A percentile compares a stretch with the other conserved stretches of the same genome.
Evolutionary conservation across 2,888 invertebrate genomes (phyloP).

Genomic region (Hipparchia semele): DNA sequence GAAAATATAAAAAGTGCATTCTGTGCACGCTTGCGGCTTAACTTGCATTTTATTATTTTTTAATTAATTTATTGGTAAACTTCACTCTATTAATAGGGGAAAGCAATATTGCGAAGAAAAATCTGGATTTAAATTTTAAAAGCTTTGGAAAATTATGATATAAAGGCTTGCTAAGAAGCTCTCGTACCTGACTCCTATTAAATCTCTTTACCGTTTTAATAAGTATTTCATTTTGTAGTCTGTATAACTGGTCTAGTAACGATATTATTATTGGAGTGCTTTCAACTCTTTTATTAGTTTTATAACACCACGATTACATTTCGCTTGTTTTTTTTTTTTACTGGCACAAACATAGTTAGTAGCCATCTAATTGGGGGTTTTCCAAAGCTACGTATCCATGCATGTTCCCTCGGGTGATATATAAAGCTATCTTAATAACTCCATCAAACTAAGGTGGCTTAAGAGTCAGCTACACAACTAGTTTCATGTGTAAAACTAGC

Average conservation of each 20-base stretch:
- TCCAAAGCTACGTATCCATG: too few relatives aligned
- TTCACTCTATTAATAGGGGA: not conserved
- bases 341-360: too few relatives aligned
- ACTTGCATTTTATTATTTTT: not conserved
- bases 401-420: too few relatives aligned
- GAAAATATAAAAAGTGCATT: not conserved
- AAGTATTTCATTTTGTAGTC: not conserved
- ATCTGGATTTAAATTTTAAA: not conserved
- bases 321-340: too few relatives aligned
- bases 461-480: too few relatives aligned
- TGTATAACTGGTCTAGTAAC: not conserved
- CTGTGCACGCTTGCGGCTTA: not conserved
- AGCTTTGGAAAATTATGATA: conserved; percentile 3
- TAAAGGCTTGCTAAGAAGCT: not conserved
- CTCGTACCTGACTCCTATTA: not conserved
- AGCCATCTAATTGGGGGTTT: too few relatives aligned
- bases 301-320: too few relatives aligned
- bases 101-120: conserved; percentile 7
- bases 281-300: too few relatives aligned
- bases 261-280: not conserved
- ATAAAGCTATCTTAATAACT: too few relatives aligned
- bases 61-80: conserved; percentile 1
- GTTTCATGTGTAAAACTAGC: too few relatives aligned
- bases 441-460: too few relatives aligned
- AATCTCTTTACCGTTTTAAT: not conserved